Evolutionary conservation across 2,113 vertebrate genomes (phyloP).

Genomic region (Jacana jacana): DNA sequence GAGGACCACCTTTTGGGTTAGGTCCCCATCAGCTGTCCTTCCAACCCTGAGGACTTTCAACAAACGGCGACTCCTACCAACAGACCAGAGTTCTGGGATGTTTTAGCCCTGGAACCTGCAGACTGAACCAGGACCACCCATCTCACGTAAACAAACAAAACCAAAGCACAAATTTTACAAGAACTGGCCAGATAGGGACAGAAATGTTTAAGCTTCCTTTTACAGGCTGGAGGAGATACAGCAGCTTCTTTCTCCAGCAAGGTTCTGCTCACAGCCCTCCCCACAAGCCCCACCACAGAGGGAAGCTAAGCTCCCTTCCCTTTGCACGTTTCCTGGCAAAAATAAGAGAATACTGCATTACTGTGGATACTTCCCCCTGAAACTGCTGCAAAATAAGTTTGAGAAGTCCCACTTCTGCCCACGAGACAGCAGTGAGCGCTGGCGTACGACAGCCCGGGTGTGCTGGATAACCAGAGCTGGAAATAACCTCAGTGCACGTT

Average conservation of each 20-base stretch:
- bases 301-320: neutral
- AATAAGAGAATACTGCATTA: fast-evolving
- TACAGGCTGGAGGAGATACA: neutral
- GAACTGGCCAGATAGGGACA: neutral
- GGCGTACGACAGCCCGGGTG: neutral
- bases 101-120: neutral
- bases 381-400: neutral
- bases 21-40: neutral
- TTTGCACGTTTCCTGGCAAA: neutral
- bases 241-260: neutral
- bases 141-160: neutral
- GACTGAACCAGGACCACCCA: neutral
- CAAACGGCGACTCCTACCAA: neutral
- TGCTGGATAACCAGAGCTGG: neutral
- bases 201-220: neutral
- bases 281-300: neutral
- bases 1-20: neutral
- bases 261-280: neutral
- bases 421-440: neutral
- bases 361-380: neutral
- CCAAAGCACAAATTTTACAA: neutral
- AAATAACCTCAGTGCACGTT: neutral
- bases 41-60: neutral
- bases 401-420: neutral
- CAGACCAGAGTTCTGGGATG: neutral